phyloP scores from a whole-genome alignment of 2,888 invertebrate genomes.

The Desoria tigrina region DNA sequence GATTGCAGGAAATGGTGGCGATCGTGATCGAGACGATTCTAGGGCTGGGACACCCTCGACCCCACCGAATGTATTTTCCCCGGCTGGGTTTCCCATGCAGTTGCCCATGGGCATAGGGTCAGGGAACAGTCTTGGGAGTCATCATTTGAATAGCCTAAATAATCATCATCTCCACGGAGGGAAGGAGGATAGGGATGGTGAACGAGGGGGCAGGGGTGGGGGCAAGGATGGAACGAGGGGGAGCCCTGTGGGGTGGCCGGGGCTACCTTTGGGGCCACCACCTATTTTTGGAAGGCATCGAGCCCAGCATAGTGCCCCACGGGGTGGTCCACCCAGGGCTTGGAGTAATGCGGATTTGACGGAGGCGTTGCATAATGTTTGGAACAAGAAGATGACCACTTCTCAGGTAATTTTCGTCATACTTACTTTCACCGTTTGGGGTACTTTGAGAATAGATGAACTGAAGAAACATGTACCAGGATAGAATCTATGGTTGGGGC shows the following conservation, averaged over 20 bases:
- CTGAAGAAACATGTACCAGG: too few relatives aligned
- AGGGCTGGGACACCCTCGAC: constrained; percentile 22
- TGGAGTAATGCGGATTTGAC: constrained; percentile 91
- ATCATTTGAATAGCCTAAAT: constrained; percentile 13
- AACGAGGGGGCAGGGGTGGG: neutral
- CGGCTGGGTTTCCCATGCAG: constrained; percentile 21
- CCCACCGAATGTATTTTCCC: constrained; percentile 31
- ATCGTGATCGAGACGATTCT: constrained; percentile 22
- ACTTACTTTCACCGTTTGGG: neutral
- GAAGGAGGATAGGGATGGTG: neutral
- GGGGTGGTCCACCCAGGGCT: constrained; percentile 82
- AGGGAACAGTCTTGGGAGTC: constrained; percentile 3
- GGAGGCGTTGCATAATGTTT: constrained; percentile 87
- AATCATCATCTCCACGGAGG: constrained; percentile 2
- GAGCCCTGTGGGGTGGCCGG: constrained; percentile 34
- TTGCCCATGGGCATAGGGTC: neutral
- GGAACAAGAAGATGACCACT: constrained; percentile 93
- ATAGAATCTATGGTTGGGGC: too few relatives aligned
- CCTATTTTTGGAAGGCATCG: constrained; percentile 66
- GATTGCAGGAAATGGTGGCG: neutral
- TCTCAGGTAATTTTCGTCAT: constrained; percentile 59
- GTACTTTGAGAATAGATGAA: neutral
- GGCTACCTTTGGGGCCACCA: constrained; percentile 43
- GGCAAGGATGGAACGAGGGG: constrained; percentile 5
- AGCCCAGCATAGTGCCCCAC: constrained; percentile 86